These are phyloP conservation scores for Poeciliopsis turneri DNA, from an alignment of 2,797 vertebrate species.

Conservation along the genomic window DNA sequence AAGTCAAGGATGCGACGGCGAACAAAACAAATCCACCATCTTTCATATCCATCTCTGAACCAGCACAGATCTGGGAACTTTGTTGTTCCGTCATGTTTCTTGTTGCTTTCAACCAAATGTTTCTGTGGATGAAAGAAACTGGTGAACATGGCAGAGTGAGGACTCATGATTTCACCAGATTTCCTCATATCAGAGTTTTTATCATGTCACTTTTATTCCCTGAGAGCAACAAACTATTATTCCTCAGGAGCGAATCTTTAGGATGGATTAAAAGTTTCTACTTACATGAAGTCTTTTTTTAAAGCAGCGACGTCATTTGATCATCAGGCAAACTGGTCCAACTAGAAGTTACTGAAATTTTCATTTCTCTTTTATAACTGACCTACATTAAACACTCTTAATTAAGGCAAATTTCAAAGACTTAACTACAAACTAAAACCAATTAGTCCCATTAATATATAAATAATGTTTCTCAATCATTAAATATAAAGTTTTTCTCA, in stretches of 20 bases:
- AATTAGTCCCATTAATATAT: not conserved
- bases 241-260: not conserved
- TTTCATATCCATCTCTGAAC: not conserved
- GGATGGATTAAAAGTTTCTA: not conserved
- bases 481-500: not conserved
- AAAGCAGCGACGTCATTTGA: not conserved
- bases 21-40: not conserved
- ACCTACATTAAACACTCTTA: not conserved
- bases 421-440: not conserved
- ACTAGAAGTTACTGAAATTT: not conserved
- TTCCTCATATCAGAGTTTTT: not conserved
- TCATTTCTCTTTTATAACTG: not conserved
- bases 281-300: not conserved
- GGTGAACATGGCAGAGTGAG: not conserved
- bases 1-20: conserved; percentile 15
- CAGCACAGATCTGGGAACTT: not conserved
- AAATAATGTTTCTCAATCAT: not conserved
- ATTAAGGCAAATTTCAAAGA: not conserved
- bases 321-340: not conserved
- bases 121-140: conserved; percentile 5
- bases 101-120: not conserved
- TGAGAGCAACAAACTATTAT: not conserved
- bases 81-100: not conserved
- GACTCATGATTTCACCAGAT: not conserved
- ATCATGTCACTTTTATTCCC: not conserved